Evolutionary conservation across 2,888 invertebrate genomes (phyloP), one percentile per base, ranked within the genome.

Genomic region (Eupelmus urozonus): DNA sequence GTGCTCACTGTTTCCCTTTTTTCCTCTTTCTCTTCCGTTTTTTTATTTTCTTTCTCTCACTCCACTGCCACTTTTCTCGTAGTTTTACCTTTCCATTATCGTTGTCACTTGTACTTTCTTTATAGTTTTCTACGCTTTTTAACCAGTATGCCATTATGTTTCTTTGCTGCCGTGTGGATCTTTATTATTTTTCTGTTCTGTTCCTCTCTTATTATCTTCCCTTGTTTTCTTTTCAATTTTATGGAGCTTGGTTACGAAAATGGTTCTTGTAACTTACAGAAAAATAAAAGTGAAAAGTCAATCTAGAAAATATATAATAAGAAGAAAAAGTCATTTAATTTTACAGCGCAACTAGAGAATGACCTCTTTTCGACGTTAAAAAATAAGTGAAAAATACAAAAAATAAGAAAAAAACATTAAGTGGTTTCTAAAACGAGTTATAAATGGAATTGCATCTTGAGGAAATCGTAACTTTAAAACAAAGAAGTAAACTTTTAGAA

Each of bases 181-280:
- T n/a, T 59, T 34, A 59, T 59, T 25, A 13, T 59, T 23, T 16
- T 29, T 27, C 27, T 9, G 7, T 34, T 55, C 49, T 9, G 7
- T 34, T 55, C 49, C 16, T 34, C n/a, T 42, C 27, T 71, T 7
- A n/a, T 29, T 57, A 13, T 55, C 23, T 7, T 25, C 27, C 42
- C 55, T 5, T 27, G 25, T 34, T 60, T 40, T 18, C 62, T 69
- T 34, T 49, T 63, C 53, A n/a, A 75, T 79, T 76, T 70, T 70
- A 67, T 55, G 67, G 25, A 55, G 67, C 67, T 55, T 66, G 51
- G 66, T 29, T 51, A 25, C 66, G 49, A 27, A 49, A 29, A 20
- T 23, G 18, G 62, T 20, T 34, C 40, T 16, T 25, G 66, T 51
- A 66, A 66, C 49, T 66, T 66, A 51, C 66, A 29, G 51, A 51